Evolutionary conservation across 1,140 invertebrate genomes (phyloP), one percentile per base, ranked within the genome.

Genomic region (Doryteuthis pealeii): DNA sequence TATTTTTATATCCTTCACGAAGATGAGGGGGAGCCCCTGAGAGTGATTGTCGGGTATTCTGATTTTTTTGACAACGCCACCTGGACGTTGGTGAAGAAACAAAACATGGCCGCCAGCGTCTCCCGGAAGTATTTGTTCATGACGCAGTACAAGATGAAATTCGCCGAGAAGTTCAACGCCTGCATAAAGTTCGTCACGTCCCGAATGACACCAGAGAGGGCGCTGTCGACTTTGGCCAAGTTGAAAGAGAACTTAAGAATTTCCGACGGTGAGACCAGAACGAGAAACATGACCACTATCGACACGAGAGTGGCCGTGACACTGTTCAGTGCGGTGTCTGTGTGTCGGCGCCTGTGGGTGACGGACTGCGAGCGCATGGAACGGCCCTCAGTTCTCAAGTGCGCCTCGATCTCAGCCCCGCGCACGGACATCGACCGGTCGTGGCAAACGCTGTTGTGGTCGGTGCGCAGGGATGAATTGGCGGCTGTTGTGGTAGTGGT

Each of bases 61-160:
- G 74, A 67, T 76, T 69, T 75, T 30, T 78, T 74, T 32, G 72
- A 40, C 26, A 71, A 65, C 54, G 43, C 31, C 3, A 75, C 68
- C 35, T 73, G 67, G 18, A 35, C 32, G 49, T 71, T 76, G 28
- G 73, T 74, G 28, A 78, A 83, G 45, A 82, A 80, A 70, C 83
- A 85, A 66, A 83, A 78, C 43, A 87, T 78, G 10, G 74, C 79
- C 12, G 75, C 70, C 32, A 87, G 76, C 4, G 85, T 84, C 65
- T 80, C 79, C 22, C 86, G 78, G 77, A 87, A 87, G 30, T 84
- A 83, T 71, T 86, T 85, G 81, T 87, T 87, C 15, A 87, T 80
- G 12, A 82, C 82, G 76, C 86, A 87, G 74, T 87, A 87, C 1
- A 87, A 75, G 4, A 86, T 80, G 75, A 87, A 87, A 74, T 87